Evolutionary conservation across 2,113 vertebrate species (phyloP).

Genomic region (Prolemur simus): DNA sequence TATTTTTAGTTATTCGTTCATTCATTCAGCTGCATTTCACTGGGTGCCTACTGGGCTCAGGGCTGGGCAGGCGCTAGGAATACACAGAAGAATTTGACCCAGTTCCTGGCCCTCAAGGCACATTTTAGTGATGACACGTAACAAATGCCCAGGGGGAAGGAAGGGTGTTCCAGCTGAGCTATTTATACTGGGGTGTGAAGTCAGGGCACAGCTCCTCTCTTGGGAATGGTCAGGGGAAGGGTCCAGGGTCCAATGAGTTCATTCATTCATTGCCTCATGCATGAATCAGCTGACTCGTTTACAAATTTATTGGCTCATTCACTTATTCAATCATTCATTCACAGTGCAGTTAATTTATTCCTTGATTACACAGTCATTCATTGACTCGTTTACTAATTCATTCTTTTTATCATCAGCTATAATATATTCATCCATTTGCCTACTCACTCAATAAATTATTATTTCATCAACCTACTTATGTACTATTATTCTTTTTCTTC

Average conservation of each 20-base stretch:
- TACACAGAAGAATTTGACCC: not conserved
- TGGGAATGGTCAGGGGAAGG: not conserved
- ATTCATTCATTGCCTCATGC: not conserved
- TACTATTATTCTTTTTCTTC: not conserved
- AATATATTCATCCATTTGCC: not conserved
- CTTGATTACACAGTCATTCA: not conserved
- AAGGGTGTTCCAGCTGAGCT: not conserved
- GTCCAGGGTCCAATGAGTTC: not conserved
- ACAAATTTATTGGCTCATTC: not conserved
- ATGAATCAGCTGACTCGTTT: not conserved
- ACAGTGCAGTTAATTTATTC: not conserved
- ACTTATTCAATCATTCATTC: not conserved
- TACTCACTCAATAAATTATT: not conserved
- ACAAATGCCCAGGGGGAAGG: not conserved
- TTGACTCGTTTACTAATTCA: not conserved
- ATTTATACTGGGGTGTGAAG: not conserved
- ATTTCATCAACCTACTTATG: not conserved
- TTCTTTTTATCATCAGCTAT: too few species aligned
- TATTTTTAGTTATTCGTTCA: constrained; percentile 32
- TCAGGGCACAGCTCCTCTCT: not conserved
- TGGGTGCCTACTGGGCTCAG: not conserved
- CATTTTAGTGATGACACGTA: not conserved
- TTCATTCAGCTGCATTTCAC: constrained; percentile 1
- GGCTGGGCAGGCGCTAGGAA: not conserved
- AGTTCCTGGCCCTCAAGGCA: not conserved